Base-by-base conservation (phyloP, 2,113 vertebrate species). In the Nannobrachium achirus region DNA sequence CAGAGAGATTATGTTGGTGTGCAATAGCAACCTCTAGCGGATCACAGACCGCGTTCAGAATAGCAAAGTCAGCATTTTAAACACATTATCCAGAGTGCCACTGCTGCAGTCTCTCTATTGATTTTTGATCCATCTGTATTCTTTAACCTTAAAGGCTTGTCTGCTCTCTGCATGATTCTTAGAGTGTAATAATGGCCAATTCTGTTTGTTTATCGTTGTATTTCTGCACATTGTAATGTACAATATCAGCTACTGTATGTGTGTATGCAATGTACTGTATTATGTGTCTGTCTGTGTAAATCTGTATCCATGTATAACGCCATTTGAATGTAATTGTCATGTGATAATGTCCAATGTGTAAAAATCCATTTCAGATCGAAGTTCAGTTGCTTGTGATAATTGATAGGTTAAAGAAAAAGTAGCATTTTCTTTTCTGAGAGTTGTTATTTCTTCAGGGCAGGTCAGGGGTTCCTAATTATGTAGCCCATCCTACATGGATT, bases 91-190 rank as follows among this genome's bases (percentile, higher is more conserved):
- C 77, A 74, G 75, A 84, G 69, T 85, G 80, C 76, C 80, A 70
- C 20, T 69, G 82, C 79, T 80, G 84, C 85, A 86, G 75, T 83
- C 55, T 80, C 53, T 85, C 71, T 84, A 88, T 88, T 84, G 80
- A 90, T 88, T 87, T 83, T 84, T 84, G 78, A 86, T 84, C 66
- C 83, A 85, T 88, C 81, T 82, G 76, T 90, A 71, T 80, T 85
- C 59, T 88, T 79, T 83, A 87, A 86, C 78, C 80, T 83, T 72
- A 80, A 83, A 72, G 64, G 75, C 83, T 33, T 79, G 76, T 88
- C 70, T 76, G 80, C 84, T 85, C 83, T 70, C 67, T 91, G 89
- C 89, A 91, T 91, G 89, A 73, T 45, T 65, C 59, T 78, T 41
- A 61, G 63, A 87, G 88, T 89, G 69, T 50, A 80, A 78, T 49